These are phyloP conservation scores for Oligia latruncula DNA, from an alignment of 2,888 invertebrate species.

Conservation along the genomic window DNA sequence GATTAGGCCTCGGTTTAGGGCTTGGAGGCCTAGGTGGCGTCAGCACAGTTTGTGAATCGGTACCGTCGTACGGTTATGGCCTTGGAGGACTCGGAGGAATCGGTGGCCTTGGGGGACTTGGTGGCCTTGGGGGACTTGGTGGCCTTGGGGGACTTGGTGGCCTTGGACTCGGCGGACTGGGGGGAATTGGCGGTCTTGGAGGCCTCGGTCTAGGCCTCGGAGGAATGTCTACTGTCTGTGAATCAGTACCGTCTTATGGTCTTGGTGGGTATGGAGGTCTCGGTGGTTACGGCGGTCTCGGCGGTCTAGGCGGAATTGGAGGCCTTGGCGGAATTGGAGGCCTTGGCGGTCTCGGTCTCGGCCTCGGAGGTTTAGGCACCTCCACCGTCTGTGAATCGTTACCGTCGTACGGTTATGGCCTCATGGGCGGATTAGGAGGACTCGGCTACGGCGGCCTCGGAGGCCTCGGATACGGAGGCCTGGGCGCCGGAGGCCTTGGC, in stretches of 20 bases:
- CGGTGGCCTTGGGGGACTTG: conserved; percentile 15
- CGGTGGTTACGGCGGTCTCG: conserved; percentile 26
- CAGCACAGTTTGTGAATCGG: conserved; percentile 1
- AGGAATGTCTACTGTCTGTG: conserved; percentile 43
- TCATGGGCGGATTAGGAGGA: conserved; percentile 26
- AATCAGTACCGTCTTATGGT: conserved; percentile 41
- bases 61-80: conserved; percentile 18
- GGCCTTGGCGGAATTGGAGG: conserved; percentile 18
- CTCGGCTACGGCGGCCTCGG: conserved; percentile 32
- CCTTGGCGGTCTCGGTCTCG: conserved; percentile 49
- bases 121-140: conserved; percentile 15
- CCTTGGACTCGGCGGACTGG: conserved; percentile 41
- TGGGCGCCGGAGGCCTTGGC: conserved; percentile 38
- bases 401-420: conserved; percentile 23
- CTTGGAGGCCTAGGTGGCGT: conserved; percentile 32
- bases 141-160: conserved; percentile 23
- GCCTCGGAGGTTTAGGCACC: conserved; percentile 6
- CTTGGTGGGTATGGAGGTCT: conserved; percentile 15
- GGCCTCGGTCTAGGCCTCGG: conserved; percentile 19
- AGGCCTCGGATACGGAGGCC: conserved; percentile 36
- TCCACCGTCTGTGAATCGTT: conserved; percentile 45
- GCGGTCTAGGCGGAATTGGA: conserved; percentile 17
- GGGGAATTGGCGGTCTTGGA: conserved; percentile 6
- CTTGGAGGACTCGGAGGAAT: conserved; percentile 10
- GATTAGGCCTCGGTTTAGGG: conserved; percentile 39